Percentiles rank a stretch among this genome's conserved stretches.
Evolutionary conservation across 2,797 vertebrate species (phyloP).

Genomic region (Aythya fuligula): DNA sequence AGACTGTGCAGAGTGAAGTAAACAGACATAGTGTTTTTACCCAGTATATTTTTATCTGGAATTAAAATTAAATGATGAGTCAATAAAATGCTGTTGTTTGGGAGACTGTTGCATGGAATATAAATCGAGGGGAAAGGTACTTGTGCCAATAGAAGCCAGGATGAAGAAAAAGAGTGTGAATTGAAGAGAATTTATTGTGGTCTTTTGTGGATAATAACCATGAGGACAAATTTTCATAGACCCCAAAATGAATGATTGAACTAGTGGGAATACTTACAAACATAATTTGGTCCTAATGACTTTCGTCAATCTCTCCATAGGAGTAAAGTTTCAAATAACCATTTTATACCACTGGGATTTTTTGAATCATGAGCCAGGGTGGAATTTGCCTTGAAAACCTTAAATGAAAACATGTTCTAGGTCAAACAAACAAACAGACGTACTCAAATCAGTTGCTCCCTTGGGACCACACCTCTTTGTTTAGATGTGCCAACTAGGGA

Average conservation of each 20-base stretch:
- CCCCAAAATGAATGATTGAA: conserved; percentile 18
- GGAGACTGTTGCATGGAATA: neutral
- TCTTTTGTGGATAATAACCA: conserved; percentile 31
- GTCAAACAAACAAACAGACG: neutral
- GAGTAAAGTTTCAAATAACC: neutral
- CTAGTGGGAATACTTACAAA: neutral
- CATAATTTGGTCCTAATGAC: neutral
- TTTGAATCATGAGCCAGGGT: neutral
- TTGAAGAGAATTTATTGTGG: neutral
- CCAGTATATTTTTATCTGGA: neutral
- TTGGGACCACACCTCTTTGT: neutral
- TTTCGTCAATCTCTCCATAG: conserved; percentile 12
- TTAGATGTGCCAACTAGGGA: neutral
- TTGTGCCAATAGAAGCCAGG: neutral
- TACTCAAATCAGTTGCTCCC: neutral
- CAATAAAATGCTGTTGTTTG: neutral
- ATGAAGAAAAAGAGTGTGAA: neutral
- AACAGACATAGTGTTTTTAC: neutral
- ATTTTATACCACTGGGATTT: neutral
- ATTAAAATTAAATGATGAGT: conserved; percentile 16
- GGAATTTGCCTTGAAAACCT: conserved; percentile 38
- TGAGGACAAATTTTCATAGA: conserved; percentile 27
- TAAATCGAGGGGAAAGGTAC: neutral
- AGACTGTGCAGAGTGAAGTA: neutral
- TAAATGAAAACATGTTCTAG: neutral